Percentiles rank a stretch among this genome's conserved stretches.
These are phyloP conservation scores for Chalcis sispes DNA, from an alignment of 2,888 invertebrate species.

Conservation along the genomic window DNA sequence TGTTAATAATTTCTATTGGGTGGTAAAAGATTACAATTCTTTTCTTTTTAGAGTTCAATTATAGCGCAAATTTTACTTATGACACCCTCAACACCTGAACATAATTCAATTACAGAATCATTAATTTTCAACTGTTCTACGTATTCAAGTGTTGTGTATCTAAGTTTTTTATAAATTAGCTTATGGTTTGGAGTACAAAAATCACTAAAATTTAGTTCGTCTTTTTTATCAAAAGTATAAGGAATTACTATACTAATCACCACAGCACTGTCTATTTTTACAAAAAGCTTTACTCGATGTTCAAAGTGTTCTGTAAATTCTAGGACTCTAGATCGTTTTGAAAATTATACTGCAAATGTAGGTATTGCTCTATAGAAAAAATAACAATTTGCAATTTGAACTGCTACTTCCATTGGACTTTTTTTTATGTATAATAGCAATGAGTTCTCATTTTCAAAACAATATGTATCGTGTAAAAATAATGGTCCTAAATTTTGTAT, in stretches of 20 bases:
- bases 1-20: no score
- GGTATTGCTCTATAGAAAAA: constrained; percentile 28
- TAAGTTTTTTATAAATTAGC: constrained; percentile 27
- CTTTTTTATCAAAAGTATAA: constrained; percentile 34
- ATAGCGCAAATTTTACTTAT: no score
- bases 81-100: no score
- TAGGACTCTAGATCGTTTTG: background rate
- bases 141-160: constrained; percentile 42
- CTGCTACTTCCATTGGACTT: constrained; percentile 23
- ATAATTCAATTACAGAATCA: constrained; percentile 38
- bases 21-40: no score
- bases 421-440: constrained; percentile 29
- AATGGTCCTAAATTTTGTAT: constrained; percentile 41
- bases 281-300: constrained; percentile 29
- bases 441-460: constrained; percentile 38
- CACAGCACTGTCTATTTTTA: constrained; percentile 8
- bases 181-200: constrained; percentile 37
- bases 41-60: no score
- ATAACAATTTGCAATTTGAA: constrained; percentile 31
- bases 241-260: constrained; percentile 37
- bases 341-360: background rate
- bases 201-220: background rate
- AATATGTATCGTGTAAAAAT: constrained; percentile 37
- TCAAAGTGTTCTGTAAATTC: constrained; percentile 24
- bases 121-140: constrained; percentile 30